Percentiles rank a stretch among this genome's conserved stretches.
Evolutionary conservation across 2,888 invertebrate species (phyloP).

Genomic region (Lasioglossum leucozonium): DNA sequence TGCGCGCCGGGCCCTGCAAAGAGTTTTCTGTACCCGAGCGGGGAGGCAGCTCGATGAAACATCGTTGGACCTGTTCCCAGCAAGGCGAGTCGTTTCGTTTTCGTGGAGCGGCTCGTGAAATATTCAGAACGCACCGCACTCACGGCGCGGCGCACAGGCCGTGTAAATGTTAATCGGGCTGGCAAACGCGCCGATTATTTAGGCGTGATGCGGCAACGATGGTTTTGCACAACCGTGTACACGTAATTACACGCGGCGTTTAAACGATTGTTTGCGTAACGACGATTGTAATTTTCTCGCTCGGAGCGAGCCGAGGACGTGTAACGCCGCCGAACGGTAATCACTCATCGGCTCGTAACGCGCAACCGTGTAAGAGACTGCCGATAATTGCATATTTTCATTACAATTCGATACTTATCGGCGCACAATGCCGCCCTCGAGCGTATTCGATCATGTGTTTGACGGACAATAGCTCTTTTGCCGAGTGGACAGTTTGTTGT

Average conservation of each 20-base stretch:
- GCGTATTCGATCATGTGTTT: not conserved
- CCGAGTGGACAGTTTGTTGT: not conserved
- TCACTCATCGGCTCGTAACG: not conserved
- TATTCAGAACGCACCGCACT: conserved; percentile 45
- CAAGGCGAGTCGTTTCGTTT: conserved; percentile 29
- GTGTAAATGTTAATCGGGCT: conserved; percentile 48
- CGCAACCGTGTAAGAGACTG: too few relatives aligned
- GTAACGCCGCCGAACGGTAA: not conserved
- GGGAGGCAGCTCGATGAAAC: not conserved
- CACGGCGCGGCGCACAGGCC: conserved; percentile 5
- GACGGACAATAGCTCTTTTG: not conserved
- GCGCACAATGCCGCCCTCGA: not conserved
- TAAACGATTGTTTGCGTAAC: conserved; percentile 12
- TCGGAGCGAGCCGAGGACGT: not conserved
- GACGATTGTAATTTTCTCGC: conserved; percentile 12
- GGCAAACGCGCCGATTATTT: conserved; percentile 25
- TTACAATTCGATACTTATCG: not conserved
- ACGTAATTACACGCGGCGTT: conserved; percentile 9
- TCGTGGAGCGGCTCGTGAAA: conserved; percentile 19
- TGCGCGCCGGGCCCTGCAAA: not conserved
- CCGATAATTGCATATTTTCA: conserved; percentile 4
- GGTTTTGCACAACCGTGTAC: not conserved
- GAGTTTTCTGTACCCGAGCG: not conserved
- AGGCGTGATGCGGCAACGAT: not conserved
- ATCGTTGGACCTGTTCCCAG: conserved; percentile 15